These are phyloP conservation scores for Amphiprion ocellaris DNA, from an alignment of 2,113 vertebrate species.

Conservation along the genomic window DNA sequence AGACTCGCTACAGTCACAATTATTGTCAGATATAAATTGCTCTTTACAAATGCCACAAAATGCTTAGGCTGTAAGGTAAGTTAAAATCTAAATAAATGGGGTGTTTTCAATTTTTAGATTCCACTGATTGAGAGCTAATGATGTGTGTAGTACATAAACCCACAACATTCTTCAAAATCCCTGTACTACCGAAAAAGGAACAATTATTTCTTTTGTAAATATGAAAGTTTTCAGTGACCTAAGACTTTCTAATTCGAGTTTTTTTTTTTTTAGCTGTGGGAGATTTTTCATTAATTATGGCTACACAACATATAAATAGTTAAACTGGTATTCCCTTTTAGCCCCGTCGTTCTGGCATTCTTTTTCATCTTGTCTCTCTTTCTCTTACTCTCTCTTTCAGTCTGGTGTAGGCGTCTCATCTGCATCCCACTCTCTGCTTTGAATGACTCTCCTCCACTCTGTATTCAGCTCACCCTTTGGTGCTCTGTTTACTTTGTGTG, in stretches of 20 bases:
- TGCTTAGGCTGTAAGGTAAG: neutral
- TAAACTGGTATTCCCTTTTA: slow-evolving; percentile 60
- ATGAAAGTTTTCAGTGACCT: neutral
- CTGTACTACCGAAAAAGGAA: no score
- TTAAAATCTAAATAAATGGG: neutral
- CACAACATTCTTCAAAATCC: no score
- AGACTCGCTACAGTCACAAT: neutral
- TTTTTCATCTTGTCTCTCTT: slow-evolving; percentile 44
- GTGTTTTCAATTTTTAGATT: neutral
- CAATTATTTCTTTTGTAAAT: neutral
- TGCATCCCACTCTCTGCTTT: slow-evolving; percentile 72
- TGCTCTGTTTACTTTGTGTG: slow-evolving; percentile 63
- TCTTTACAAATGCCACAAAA: neutral
- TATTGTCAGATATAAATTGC: neutral
- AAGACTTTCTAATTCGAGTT: neutral
- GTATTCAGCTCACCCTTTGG: slow-evolving; percentile 70
- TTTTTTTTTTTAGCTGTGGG: neutral
- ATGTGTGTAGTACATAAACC: no score
- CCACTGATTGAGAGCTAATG: neutral
- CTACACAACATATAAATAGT: slow-evolving; percentile 37
- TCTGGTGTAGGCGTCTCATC: slow-evolving; percentile 76
- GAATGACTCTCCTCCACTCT: slow-evolving; percentile 70
- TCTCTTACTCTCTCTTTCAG: slow-evolving; percentile 34
- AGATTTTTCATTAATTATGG: slow-evolving; percentile 52
- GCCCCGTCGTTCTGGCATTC: slow-evolving; percentile 9